Evolutionary conservation across 2,113 vertebrate genomes (phyloP).

Genomic region (Gyps fulvus): DNA sequence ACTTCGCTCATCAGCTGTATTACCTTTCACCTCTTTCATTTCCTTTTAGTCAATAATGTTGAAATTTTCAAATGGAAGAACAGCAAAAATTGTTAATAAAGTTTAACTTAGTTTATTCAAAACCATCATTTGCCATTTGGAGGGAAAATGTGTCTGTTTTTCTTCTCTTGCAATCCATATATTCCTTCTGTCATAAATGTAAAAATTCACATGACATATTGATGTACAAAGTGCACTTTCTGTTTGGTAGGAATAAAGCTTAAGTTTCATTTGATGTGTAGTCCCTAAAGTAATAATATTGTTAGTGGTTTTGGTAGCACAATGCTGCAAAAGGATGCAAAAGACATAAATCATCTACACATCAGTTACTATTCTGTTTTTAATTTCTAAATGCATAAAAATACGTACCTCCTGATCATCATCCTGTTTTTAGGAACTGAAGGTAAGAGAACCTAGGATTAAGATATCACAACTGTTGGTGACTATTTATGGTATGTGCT

Average conservation of each 20-base stretch:
- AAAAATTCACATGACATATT: background rate
- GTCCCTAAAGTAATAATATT: background rate
- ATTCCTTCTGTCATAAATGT: background rate
- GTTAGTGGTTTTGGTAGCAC: background rate
- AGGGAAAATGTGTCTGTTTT: background rate
- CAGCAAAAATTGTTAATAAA: background rate
- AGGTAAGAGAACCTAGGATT: background rate
- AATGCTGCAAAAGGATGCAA: background rate
- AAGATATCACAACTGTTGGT: background rate
- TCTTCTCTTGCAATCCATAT: background rate
- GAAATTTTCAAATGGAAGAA: background rate
- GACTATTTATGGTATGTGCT: background rate
- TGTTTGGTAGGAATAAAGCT: background rate
- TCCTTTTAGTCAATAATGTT: background rate
- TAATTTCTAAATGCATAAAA: background rate
- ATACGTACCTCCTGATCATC: background rate
- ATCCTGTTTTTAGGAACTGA: background rate
- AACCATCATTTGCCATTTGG: background rate
- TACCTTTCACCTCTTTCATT: background rate
- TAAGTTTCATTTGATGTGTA: background rate
- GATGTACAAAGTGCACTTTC: background rate
- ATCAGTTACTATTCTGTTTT: background rate
- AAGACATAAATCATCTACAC: background rate
- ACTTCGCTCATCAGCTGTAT: background rate
- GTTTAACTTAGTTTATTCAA: background rate